Base-by-base conservation (phyloP, 2,888 invertebrate species). In the Himalopsyche japonica region DNA sequence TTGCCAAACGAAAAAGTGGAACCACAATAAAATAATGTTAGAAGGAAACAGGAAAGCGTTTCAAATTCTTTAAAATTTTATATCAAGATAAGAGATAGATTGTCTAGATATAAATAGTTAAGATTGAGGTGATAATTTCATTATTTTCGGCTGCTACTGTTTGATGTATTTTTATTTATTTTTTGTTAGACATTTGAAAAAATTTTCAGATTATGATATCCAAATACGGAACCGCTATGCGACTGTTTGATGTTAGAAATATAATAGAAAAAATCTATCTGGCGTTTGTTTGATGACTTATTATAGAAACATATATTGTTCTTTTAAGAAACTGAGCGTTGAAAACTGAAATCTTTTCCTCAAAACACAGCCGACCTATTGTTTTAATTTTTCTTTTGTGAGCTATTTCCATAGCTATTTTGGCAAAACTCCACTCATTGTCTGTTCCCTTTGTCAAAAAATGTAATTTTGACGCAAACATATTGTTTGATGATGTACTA, bases 341-440 rank as follows among this genome's bases (percentile, higher is more conserved):
- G 57, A 20, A 57, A 57, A 57, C 57, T n/a, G 7, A 57, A 57
- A 57, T 57, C n/a, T 57, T 57, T 57, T 57, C 57, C 57, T 57
- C 57, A 57, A 57, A 57, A 57, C 20, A 24, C 57, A 24, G 24
- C 57, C 57, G 20, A 57, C 27, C 76, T 76, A 76, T 76, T 76
- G 76, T 76, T 57, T 34, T 32, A 76, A 76, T 34, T 32, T 34
- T 76, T 76, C 76, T 32, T 76, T 76, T 76, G 76, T 76, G 76
- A 10, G 7, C 76, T 76, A 76, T 76, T 76, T 76, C 32, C 76
- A 76, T 27, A 12, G 20, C 57, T 5, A 20, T 57, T 57, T 76
- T 76, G 76, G 76, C 76, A 76, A 30, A 34, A 34, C 76, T 76
- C 76, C 76, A 76, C 34, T 34, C 76, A 76, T 76, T 76, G 76